Evolutionary conservation across 2,113 vertebrate genomes (phyloP), one percentile per base, ranked within the genome.

Genomic region (Atractosteus spatula): DNA sequence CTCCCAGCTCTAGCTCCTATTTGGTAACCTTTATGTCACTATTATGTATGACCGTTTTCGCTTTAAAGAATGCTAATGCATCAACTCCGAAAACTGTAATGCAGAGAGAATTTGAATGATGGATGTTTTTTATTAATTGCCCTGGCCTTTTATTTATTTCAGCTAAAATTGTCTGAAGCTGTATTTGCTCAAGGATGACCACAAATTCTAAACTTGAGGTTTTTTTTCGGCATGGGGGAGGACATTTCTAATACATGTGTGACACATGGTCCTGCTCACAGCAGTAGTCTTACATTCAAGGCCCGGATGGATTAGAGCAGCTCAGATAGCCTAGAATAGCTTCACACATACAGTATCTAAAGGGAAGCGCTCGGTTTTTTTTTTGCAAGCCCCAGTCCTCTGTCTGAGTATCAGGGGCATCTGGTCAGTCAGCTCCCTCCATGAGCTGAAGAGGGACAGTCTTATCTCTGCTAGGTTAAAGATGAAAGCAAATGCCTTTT

Each of bases 191-290:
- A 85, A 81, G 81, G 88, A 91, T 92, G 90, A 86, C 91, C 90
- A 84, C 91, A 90, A 92, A 89, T 90, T 89, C 89, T 84, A 77
- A 90, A 80, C 89, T 79, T 29, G 77, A 69, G 83, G 44, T 57
- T 51, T 44, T 63, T 45, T 5, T 29, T 29, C 29, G 1, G 29
- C 29, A 29, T 29, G 29, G 3, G 67, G 17, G n/a, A 17, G 57
- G n/a, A 8, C 47, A 42, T 62, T 17, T 13, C 44, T 51, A 16
- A 7, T 63, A 44, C 51, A 51, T 65, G 47, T 14, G 51, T 72
- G 62, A 66, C 71, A 72, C 29, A 65, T 55, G 71, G 45, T n/a
- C 17, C 29, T 55, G 6, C 62, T 66, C 71, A 66, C 11, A 17
- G 16, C 51, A 29, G 14, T 72, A 71, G 51, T 51, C 29, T 17